Evolutionary conservation across 2,888 invertebrate species (phyloP).

Genomic region (Ceraclea dissimilis): DNA sequence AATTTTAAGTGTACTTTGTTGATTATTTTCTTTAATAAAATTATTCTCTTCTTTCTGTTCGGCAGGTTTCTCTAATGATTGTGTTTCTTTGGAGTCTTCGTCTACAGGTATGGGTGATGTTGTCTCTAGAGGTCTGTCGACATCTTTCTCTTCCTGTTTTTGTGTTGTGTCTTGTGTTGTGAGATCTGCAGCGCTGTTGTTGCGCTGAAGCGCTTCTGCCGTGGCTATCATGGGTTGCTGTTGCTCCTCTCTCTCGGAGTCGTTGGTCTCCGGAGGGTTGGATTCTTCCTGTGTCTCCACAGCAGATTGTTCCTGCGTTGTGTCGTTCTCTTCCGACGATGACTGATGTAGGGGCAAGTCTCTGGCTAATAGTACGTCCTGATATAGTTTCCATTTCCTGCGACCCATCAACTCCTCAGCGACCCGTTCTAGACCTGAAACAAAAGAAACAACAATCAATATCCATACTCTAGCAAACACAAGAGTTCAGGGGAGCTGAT

Average conservation of each 20-base stretch:
- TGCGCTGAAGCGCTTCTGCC: slow-evolving; percentile 37
- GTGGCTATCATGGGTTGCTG: slow-evolving; percentile 39
- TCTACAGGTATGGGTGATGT: slow-evolving; percentile 15
- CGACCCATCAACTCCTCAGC: slow-evolving; percentile 96
- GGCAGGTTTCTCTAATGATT: slow-evolving; percentile 13
- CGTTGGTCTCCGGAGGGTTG: slow-evolving; percentile 29
- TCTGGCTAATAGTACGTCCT: slow-evolving; percentile 57
- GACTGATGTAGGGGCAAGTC: slow-evolving; percentile 31
- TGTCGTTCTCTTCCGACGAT: slow-evolving; percentile 27
- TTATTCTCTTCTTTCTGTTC: slow-evolving; percentile 10
- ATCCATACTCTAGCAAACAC: neutral
- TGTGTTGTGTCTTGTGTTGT: slow-evolving; percentile 26
- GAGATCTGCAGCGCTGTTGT: slow-evolving; percentile 36
- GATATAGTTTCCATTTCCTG: slow-evolving; percentile 92
- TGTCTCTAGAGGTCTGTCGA: slow-evolving; percentile 26
- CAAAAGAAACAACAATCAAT: slow-evolving; percentile 4
- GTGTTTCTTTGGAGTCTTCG: slow-evolving; percentile 28
- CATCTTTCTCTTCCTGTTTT: slow-evolving; percentile 18
- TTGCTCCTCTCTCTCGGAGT: slow-evolving; percentile 35
- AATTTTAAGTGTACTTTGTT: slow-evolving; percentile 37
- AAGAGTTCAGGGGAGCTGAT: too few species aligned
- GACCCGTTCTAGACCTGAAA: slow-evolving; percentile 88
- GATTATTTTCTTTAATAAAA: slow-evolving; percentile 21
- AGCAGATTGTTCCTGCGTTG: slow-evolving; percentile 30
- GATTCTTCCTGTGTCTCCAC: slow-evolving; percentile 32